Base-by-base conservation (phyloP, 2,797 vertebrate species). In the Melanogrammus aeglefinus region DNA sequence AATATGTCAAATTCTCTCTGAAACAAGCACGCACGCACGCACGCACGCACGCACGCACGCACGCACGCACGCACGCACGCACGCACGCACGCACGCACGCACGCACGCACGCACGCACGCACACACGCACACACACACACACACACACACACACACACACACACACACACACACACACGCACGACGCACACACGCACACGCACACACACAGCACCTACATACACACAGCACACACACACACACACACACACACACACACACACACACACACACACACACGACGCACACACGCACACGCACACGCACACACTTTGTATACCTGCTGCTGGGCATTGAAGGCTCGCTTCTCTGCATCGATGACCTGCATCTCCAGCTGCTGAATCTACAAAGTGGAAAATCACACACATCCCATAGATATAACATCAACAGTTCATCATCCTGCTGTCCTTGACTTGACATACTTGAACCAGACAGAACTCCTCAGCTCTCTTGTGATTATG, bases 311-410 rank as follows among this genome's bases (percentile, higher is more conserved):
- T 14, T 27, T 33, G 0, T 73, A 71, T 93, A 98, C 97, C 96
- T 99, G 97, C 83, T 98, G 97, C 81, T 96, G 95, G 41, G 97
- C 96, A 72, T 94, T 94, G 88, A 96, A 96, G 75, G 97, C 96
- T 80, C 94, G 95, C 75, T 95, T 96, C 79, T 99, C 97, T 57
- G 97, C 95, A 86, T 98, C 96, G 72, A 96, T 90, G 86, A 98
- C 96, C 92, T 99, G 97, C 4, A 91, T 95, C 92, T 99, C 98
- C 92, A 99, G 88, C 83, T 98, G 97, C 29, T 97, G 96, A 93
- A 99, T 98, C 98, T 99, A 91, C 77, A 76, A 73, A n/a, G 13
- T 13, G 73, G 27, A 57, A 18, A 31, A 66, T 29, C 39, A n/a
- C 44, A 75, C 27, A 75, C 14, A 35, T 33, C 14, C 13, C 27